Evolutionary conservation across 2,797 vertebrate genomes (phyloP).

Genomic region (Leptatherina wallacei): DNA sequence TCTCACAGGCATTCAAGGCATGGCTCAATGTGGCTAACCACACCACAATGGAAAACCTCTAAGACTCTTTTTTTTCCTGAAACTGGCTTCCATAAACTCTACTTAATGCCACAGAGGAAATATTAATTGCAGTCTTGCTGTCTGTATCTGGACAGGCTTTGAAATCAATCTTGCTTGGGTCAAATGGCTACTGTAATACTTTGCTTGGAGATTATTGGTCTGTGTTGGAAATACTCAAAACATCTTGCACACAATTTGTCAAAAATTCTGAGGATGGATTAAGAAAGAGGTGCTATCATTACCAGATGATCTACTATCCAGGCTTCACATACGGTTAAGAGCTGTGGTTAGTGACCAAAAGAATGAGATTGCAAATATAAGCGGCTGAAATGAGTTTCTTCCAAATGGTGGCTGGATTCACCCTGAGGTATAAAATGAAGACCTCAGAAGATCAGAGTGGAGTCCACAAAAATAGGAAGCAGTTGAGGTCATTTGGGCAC

Average conservation of each 20-base stretch:
- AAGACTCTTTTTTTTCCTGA: not conserved
- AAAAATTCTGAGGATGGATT: not conserved
- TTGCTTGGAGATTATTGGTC: constrained; percentile 10
- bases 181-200: not conserved
- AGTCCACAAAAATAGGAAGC: not conserved
- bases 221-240: not conserved
- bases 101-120: not conserved
- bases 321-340: not conserved
- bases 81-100: constrained; percentile 2
- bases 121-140: not conserved
- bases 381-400: not conserved
- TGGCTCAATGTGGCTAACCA: constrained; percentile 7
- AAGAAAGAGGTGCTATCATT: not conserved
- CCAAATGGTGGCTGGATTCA: not conserved
- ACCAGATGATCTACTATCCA: not conserved
- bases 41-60: constrained; percentile 15
- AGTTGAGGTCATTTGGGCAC: not conserved
- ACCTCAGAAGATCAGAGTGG: not conserved
- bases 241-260: not conserved
- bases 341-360: not conserved
- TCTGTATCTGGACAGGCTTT: constrained; percentile 11
- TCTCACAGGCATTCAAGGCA: not conserved
- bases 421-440: not conserved
- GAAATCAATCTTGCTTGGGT: not conserved
- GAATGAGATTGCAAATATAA: not conserved